phyloP scores from a whole-genome alignment of 1,140 invertebrate species.

The Probaryconus sp. region DNA sequence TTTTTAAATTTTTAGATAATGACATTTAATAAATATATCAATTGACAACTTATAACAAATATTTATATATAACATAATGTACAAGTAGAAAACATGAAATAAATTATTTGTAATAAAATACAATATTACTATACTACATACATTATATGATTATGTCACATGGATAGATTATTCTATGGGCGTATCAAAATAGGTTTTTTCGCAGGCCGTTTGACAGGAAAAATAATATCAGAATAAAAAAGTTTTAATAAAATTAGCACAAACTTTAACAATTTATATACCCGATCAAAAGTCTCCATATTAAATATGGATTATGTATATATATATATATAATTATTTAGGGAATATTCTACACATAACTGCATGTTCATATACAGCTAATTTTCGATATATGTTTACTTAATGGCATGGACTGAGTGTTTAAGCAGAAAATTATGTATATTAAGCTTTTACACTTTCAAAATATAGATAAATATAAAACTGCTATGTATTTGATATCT shows the following conservation, averaged over 20 bases:
- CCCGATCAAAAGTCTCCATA: too few relatives aligned
- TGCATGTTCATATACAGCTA: too few relatives aligned
- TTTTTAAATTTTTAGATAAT: slow-evolving; percentile 25
- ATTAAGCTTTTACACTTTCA: too few relatives aligned
- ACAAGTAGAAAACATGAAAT: slow-evolving; percentile 28
- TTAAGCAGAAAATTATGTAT: too few relatives aligned
- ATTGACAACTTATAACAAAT: slow-evolving; percentile 21
- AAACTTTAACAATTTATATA: too few relatives aligned
- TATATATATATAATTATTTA: too few relatives aligned
- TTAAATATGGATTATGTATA: too few relatives aligned
- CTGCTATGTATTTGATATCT: too few relatives aligned
- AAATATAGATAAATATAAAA: too few relatives aligned
- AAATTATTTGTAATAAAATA: slow-evolving; percentile 46
- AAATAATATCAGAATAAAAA: slow-evolving; percentile 43
- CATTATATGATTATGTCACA: slow-evolving; percentile 31
- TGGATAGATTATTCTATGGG: slow-evolving; percentile 43
- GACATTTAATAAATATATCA: slow-evolving; percentile 37
- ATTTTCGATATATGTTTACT: too few relatives aligned
- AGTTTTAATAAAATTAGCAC: slow-evolving; percentile 49
- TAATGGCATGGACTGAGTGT: too few relatives aligned
- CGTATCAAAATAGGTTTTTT: slow-evolving; percentile 48
- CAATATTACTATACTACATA: slow-evolving; percentile 24
- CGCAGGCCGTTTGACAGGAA: slow-evolving; percentile 45
- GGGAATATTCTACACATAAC: too few relatives aligned
- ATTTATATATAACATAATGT: slow-evolving; percentile 27